phyloP scores from a whole-genome alignment of 2,888 invertebrate species.

The Catocala fraxini region DNA sequence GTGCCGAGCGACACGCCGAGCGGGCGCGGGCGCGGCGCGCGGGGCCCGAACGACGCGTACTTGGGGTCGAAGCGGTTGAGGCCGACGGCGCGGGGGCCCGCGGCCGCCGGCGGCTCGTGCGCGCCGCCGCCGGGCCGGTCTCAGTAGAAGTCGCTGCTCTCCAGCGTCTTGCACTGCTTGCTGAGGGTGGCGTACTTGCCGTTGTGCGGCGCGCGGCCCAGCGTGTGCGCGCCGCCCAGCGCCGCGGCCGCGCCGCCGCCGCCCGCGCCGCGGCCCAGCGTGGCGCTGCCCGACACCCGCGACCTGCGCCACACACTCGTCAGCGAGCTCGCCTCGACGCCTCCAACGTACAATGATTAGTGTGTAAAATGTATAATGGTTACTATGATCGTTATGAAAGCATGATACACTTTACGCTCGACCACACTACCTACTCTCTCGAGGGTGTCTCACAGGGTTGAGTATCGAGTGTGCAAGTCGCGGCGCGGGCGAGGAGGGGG shows the following conservation, averaged over 20 bases:
- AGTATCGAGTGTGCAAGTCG: background rate
- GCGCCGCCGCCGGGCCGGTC: conserved; percentile 90
- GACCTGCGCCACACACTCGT: conserved; percentile 56
- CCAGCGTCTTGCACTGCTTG: conserved; percentile 98
- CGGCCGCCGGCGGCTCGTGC: conserved; percentile 83
- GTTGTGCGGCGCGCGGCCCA: conserved; percentile 91
- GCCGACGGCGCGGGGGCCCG: conserved; percentile 74
- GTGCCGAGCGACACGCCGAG: conserved; percentile 71
- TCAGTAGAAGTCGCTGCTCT: conserved; percentile 98
- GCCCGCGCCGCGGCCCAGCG: conserved; percentile 51
- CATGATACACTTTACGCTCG: conserved; percentile 28
- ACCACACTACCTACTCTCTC: conserved; percentile 11
- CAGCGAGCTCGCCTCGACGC: background rate
- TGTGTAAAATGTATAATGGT: conserved; percentile 24
- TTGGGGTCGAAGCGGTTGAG: conserved; percentile 89
- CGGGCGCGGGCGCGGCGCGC: conserved; percentile 80
- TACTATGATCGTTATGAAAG: conserved; percentile 14
- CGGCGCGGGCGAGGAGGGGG: conserved; percentile 2
- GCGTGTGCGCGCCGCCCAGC: conserved; percentile 88
- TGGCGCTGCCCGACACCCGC: conserved; percentile 75
- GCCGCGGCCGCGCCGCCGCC: conserved; percentile 69
- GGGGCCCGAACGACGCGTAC: conserved; percentile 86
- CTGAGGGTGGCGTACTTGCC: conserved; percentile 98
- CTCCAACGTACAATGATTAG: conserved; percentile 3
- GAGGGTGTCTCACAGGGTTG: too few relatives aligned